A percentile compares a stretch with the other conserved stretches of the same genome.
These are phyloP conservation scores for Scomberomorus guttatus DNA, from an alignment of 2,797 vertebrate species.

Conservation along the genomic window DNA sequence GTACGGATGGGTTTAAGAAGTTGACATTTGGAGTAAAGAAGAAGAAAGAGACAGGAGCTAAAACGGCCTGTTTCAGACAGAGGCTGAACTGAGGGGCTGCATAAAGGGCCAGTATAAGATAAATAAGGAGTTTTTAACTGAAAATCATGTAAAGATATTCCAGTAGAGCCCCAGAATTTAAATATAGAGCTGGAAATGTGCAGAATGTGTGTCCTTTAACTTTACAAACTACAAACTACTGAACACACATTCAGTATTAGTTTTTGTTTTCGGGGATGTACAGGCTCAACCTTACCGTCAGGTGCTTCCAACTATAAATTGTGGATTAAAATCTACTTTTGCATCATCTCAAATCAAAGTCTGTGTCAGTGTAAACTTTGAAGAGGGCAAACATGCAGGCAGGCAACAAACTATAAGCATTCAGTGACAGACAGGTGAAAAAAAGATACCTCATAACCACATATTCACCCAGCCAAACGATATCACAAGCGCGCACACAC, in stretches of 20 bases:
- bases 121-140: too few species aligned
- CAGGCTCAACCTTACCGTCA: neutral
- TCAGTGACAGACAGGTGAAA: neutral
- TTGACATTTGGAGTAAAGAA: too few species aligned
- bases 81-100: too few species aligned
- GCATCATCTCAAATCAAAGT: neutral
- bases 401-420: neutral
- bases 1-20: too few species aligned
- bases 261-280: neutral
- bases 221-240: neutral
- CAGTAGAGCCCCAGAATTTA: too few species aligned
- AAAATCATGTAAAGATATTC: too few species aligned
- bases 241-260: neutral
- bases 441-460: slow-evolving; percentile 22
- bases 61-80: too few species aligned
- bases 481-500: slow-evolving; percentile 13
- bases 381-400: neutral
- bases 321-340: neutral
- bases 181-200: too few species aligned
- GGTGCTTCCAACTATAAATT: neutral
- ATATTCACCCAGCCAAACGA: slow-evolving; percentile 5
- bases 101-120: too few species aligned
- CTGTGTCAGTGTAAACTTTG: neutral
- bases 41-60: too few species aligned
- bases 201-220: too few species aligned